phyloP scores from a whole-genome alignment of 2,888 invertebrate genomes.

The Amblyjoppa fuscipennis region DNA sequence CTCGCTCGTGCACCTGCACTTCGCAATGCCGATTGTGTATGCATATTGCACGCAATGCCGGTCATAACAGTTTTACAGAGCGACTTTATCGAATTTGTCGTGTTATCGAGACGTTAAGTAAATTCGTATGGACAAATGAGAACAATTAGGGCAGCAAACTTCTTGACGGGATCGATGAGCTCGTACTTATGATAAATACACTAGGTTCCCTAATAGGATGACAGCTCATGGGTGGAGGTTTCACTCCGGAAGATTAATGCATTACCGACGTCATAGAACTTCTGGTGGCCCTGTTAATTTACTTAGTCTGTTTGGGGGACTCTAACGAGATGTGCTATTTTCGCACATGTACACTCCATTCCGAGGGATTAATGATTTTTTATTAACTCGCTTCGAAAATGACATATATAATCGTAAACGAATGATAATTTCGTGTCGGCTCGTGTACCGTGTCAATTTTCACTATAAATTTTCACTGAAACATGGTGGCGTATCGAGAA shows the following conservation, averaged over 20 bases:
- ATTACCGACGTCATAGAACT: neutral
- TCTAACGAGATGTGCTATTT: neutral
- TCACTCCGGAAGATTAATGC: neutral
- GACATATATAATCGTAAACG: neutral
- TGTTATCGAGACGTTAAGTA: neutral
- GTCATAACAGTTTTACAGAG: neutral
- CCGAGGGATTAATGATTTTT: neutral
- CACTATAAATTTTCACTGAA: no score
- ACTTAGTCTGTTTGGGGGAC: neutral
- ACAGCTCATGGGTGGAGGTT: neutral
- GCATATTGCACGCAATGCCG: no score
- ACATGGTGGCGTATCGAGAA: no score
- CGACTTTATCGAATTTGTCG: neutral
- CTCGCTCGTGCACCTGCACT: no score
- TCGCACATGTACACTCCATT: neutral
- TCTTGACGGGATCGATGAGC: neutral
- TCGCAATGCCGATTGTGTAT: no score
- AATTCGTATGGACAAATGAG: neutral
- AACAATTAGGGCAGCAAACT: neutral
- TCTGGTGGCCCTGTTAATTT: neutral
- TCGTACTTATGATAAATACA: neutral
- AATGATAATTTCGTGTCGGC: neutral
- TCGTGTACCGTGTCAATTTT: neutral
- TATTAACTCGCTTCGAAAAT: neutral
- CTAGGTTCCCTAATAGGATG: neutral